Conservation (phyloP, 1,140 invertebrate genomes). For the Bombus confusus region DNA sequence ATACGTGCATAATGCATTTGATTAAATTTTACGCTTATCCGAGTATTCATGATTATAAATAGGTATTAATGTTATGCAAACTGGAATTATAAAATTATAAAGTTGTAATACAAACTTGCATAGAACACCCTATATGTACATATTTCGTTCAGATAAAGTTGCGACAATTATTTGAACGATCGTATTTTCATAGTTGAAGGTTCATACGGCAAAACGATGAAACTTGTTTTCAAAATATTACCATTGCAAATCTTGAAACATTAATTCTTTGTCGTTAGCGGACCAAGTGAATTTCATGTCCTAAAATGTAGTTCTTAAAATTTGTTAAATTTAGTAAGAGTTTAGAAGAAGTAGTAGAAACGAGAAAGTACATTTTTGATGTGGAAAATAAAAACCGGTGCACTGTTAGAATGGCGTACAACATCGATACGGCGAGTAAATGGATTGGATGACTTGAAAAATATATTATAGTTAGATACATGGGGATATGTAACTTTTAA, state of each 20-base stretch:
- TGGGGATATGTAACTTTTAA: neutral
- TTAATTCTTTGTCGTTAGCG: no score
- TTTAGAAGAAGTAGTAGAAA: neutral
- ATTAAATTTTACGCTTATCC: neutral
- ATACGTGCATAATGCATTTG: neutral
- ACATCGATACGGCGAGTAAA: neutral
- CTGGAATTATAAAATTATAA: slow-evolving; percentile 3
- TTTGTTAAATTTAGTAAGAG: no score
- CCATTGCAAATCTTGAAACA: neutral
- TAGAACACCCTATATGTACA: neutral
- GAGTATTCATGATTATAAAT: slow-evolving; percentile 10
- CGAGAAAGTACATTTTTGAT: neutral
- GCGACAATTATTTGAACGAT: neutral
- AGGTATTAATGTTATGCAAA: slow-evolving; percentile 7
- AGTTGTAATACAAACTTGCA: neutral
- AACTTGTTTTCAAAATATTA: neutral
- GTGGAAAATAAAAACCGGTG: neutral
- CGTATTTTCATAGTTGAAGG: neutral
- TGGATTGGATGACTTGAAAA: neutral
- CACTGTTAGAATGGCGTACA: no score
- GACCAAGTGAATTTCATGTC: neutral
- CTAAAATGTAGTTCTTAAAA: neutral
- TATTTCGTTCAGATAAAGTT: neutral
- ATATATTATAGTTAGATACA: neutral
- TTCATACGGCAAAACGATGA: neutral